phyloP scores from a whole-genome alignment of 2,113 vertebrate genomes.

The Eublepharis macularius region DNA sequence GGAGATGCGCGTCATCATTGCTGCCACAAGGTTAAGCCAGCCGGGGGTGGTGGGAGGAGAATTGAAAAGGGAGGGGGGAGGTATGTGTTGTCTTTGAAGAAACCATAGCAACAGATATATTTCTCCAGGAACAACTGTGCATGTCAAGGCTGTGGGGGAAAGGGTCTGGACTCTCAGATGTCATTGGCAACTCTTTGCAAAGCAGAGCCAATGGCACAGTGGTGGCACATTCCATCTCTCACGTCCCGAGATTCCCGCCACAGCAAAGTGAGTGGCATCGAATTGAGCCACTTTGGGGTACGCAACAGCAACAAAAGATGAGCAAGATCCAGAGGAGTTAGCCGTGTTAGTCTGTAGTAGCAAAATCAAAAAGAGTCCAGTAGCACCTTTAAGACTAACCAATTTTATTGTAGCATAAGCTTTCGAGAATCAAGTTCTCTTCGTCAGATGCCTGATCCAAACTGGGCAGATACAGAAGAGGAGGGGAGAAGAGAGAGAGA shows the following conservation, averaged over 20 bases:
- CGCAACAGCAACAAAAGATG: no score
- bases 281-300: no score
- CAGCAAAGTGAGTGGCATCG: not conserved
- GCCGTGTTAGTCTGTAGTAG: no score
- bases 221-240: not conserved
- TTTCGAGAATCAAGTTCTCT: no score
- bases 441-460: no score
- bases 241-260: not conserved
- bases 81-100: constrained; percentile 65
- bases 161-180: constrained; percentile 31
- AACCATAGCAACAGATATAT: constrained; percentile 77
- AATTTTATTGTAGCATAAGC: no score
- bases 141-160: constrained; percentile 55
- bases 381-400: no score
- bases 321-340: no score
- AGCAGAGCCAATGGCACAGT: not conserved
- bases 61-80: constrained; percentile 28
- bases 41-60: constrained; percentile 64
- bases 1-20: constrained; percentile 69
- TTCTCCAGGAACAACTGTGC: constrained; percentile 72
- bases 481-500: no score
- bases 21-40: constrained; percentile 73
- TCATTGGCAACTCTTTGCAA: not conserved
- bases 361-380: no score
- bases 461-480: no score